Evolutionary conservation across 2,113 vertebrate species (phyloP), one percentile per base, ranked within the genome.

Genomic region (Hiodon tergisus): DNA sequence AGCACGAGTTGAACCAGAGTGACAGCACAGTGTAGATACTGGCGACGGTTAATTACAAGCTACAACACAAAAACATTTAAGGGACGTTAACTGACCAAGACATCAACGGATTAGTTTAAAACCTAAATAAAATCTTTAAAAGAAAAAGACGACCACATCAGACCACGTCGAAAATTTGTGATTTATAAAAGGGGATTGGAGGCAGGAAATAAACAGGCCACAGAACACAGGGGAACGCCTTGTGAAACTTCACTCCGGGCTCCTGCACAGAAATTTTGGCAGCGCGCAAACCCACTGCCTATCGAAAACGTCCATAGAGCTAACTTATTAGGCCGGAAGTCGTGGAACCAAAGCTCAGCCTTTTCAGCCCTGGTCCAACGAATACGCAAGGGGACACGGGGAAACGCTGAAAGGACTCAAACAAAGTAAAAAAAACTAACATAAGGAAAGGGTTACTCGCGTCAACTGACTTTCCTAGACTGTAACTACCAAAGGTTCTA

Each of bases 391-490:
- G n/a, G n/a, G n/a, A n/a, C n/a, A n/a, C n/a, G n/a, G n/a, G n/a
- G n/a, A n/a, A n/a, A n/a, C 5, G 3, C 1, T 61, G 59, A 61
- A n/a, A 14, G 59, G 59, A 61, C 59, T n/a, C 59, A n/a, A 16
- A n/a, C 31, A 50, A 67, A 47, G 10, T 6, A 13, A 4, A 48
- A 6, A 67, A 48, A 6, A 67, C 31, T 1, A 48, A 48, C 31
- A 68, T 8, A 68, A 51, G 9, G 6, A 51, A 68, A 68, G 7
- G 2, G 6, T 47, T 13, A 11, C 10, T 5, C 4, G 1, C 6
- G 11, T 11, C 53, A 71, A 62, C 55, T n/a, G 48, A n/a, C n/a
- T 65, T 73, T 7, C 72, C 59, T 53, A 14, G 51, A 73, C 31
- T 73, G 3, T 46, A 48, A 62, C 62, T 61, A 63, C 48, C 6